A percentile compares a stretch with the other conserved stretches of the same genome.
These are phyloP conservation scores for Tarsius wallacei DNA, from an alignment of 2,797 vertebrate genomes.

Conservation along the genomic window DNA sequence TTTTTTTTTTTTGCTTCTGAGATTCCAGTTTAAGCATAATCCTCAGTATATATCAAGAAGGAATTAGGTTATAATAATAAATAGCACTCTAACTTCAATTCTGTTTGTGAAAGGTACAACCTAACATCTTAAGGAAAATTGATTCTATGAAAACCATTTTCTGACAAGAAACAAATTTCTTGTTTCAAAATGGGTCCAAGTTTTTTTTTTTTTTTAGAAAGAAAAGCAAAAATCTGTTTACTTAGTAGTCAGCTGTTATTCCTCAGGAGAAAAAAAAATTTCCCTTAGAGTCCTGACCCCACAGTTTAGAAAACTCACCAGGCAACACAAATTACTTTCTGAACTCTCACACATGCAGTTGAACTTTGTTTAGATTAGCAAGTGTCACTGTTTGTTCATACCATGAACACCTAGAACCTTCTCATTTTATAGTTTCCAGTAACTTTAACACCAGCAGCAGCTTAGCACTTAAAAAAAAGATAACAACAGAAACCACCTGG, in stretches of 20 bases:
- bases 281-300: not conserved
- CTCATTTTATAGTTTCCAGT: not conserved
- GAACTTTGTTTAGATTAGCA: not conserved
- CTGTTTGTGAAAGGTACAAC: not conserved
- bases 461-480: slow-evolving; percentile 10
- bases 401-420: not conserved
- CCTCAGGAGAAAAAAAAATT: not conserved
- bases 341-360: not conserved
- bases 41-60: not conserved
- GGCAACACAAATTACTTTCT: not conserved
- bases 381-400: not conserved
- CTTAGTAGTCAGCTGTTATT: not conserved
- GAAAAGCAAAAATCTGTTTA: not conserved
- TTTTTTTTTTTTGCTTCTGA: not conserved
- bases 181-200: not conserved
- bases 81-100: not conserved
- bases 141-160: not conserved
- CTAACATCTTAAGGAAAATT: slow-evolving; percentile 18
- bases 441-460: not conserved
- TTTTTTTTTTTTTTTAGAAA: no score
- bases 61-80: slow-evolving; percentile 31
- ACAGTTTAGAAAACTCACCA: not conserved
- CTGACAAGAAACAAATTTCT: not conserved
- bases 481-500: not conserved
- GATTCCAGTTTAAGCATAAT: not conserved